Conservation (phyloP, 2,888 invertebrate species). For the Callyntrura sp. region DNA sequence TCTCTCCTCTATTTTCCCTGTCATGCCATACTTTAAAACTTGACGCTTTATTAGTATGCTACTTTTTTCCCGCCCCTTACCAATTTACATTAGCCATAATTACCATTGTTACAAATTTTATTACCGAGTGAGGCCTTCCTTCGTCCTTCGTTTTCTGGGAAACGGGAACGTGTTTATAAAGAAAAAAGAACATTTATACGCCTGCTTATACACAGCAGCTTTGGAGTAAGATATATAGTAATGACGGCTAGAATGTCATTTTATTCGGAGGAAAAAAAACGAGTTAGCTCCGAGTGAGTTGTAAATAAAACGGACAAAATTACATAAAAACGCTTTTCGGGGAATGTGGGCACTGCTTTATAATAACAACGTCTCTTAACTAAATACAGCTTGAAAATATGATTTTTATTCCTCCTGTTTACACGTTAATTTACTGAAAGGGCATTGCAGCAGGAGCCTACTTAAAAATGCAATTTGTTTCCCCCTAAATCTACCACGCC, state of each 20-base stretch:
- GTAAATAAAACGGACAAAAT: conserved; percentile 5
- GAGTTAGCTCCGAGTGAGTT: conserved; percentile 14
- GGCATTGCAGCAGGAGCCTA: not conserved
- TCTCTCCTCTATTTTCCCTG: conserved; percentile 29
- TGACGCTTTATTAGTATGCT: conserved; percentile 83
- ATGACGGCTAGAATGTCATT: conserved; percentile 24
- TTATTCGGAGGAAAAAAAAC: conserved; percentile 1
- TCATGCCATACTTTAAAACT: conserved; percentile 81
- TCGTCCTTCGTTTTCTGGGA: conserved; percentile 7
- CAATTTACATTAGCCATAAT: conserved; percentile 84
- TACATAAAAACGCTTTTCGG: not conserved
- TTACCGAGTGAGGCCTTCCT: conserved; percentile 45
- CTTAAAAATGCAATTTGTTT: conserved; percentile 8
- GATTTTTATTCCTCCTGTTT: conserved; percentile 11
- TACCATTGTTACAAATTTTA: conserved; percentile 80
- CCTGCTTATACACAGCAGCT: not conserved
- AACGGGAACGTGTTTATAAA: no score
- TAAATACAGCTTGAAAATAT: conserved; percentile 1
- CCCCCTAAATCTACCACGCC: not conserved
- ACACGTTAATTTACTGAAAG: conserved; percentile 14
- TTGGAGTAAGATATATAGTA: not conserved
- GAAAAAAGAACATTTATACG: not conserved
- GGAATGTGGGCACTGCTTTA: not conserved
- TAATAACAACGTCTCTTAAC: not conserved
- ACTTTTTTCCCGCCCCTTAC: conserved; percentile 84